Percentiles rank a stretch among this genome's conserved stretches.
Evolutionary conservation across 30 jellyfish, hydroid and myxozoan species (phyloP).

Genomic region (Hydra vulgaris): DNA sequence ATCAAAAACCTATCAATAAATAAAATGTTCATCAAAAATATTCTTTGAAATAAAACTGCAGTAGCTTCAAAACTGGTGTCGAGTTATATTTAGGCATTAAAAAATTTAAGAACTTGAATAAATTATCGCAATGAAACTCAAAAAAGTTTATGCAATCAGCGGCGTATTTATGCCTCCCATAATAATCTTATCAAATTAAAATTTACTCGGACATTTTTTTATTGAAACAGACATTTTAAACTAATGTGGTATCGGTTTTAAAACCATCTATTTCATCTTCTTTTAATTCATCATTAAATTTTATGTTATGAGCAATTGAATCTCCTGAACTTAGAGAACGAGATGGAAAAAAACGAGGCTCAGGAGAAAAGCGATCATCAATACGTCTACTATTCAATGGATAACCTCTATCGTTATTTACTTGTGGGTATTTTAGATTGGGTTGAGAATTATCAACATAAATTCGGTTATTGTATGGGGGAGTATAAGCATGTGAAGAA

Average conservation of each 20-base stretch:
- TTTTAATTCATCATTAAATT: slow-evolving; percentile 13
- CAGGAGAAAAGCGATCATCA: slow-evolving; percentile 14
- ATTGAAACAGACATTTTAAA: no score
- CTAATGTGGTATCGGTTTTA: slow-evolving; percentile 29
- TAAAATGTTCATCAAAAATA: background rate
- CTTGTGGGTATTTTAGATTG: background rate
- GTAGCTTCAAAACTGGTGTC: no score
- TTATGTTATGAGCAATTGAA: slow-evolving; percentile 12
- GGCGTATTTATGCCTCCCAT: no score
- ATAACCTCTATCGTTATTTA: background rate
- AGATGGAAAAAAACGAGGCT: slow-evolving; percentile 29
- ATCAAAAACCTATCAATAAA: background rate
- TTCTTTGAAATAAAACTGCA: background rate
- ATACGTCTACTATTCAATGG: background rate
- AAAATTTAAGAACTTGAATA: background rate
- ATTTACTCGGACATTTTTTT: no score
- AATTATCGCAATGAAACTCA: no score
- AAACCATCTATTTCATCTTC: slow-evolving; percentile 23
- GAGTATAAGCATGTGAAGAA: background rate
- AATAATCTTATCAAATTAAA: background rate
- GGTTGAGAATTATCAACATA: background rate
- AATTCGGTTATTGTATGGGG: background rate
- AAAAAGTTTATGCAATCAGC: no score
- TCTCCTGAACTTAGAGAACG: background rate
- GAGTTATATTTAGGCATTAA: no score